Conservation (phyloP, 2,113 vertebrate genomes). For the Nycticryphes semicollaris region DNA sequence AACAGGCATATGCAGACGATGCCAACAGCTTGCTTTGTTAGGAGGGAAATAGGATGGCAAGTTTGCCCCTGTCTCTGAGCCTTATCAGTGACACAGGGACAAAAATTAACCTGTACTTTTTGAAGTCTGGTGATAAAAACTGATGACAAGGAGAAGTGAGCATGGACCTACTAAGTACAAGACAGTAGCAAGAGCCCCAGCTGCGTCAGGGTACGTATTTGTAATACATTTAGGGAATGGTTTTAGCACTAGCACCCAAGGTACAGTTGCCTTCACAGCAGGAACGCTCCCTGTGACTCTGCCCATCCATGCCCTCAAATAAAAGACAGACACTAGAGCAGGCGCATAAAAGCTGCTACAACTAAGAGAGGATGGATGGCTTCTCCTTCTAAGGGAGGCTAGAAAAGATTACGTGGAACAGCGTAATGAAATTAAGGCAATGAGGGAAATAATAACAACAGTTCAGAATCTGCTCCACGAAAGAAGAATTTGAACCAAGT, state of each 20-base stretch:
- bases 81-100: neutral
- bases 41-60: neutral
- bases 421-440: neutral
- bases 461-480: neutral
- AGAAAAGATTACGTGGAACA: neutral
- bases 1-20: fast-evolving
- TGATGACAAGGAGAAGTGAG: neutral
- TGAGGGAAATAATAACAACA: neutral
- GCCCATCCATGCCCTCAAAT: neutral
- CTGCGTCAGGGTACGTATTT: neutral
- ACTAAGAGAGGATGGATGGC: neutral
- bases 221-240: too few species aligned
- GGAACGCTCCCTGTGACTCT: neutral
- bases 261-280: neutral
- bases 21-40: neutral
- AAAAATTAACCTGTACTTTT: neutral
- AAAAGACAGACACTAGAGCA: neutral
- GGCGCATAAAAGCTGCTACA: neutral
- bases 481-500: neutral
- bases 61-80: neutral
- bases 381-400: neutral
- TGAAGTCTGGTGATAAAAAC: neutral
- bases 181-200: too few species aligned
- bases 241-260: neutral
- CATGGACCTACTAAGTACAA: neutral